These are phyloP conservation scores for Charanyca ferruginea DNA, from an alignment of 2,888 invertebrate genomes.

Conservation along the genomic window DNA sequence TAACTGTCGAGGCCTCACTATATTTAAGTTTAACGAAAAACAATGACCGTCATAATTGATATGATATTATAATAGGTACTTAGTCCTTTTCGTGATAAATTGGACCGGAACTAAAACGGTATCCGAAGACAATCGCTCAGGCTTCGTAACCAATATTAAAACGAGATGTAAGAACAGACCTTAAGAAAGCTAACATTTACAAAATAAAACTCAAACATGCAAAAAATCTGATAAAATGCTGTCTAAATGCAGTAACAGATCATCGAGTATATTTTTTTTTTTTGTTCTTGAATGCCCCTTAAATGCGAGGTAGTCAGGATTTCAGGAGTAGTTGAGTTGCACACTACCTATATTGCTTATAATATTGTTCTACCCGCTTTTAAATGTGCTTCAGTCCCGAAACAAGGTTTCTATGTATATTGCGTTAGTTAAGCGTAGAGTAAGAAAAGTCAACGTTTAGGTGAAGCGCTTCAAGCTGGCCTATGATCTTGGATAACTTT, in stretches of 20 bases:
- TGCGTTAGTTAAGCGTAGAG: constrained; percentile 50
- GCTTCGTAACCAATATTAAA: background rate
- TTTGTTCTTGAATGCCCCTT: too few relatives aligned
- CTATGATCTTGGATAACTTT: constrained; percentile 22
- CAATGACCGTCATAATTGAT: constrained; percentile 23
- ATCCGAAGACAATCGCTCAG: background rate
- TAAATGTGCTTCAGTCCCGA: constrained; percentile 48
- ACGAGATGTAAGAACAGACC: background rate
- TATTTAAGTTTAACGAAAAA: constrained; percentile 21
- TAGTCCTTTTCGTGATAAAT: constrained; percentile 17
- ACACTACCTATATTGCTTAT: constrained; percentile 22
- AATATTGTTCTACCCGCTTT: constrained; percentile 40
- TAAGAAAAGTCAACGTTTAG: constrained; percentile 56
- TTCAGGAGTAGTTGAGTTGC: constrained; percentile 40
- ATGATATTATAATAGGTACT: constrained; percentile 29
- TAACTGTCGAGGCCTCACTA: constrained; percentile 10
- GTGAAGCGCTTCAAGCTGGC: constrained; percentile 48
- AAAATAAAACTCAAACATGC: too few relatives aligned
- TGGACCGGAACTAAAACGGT: background rate
- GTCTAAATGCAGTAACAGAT: too few relatives aligned
- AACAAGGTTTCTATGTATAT: constrained; percentile 57
- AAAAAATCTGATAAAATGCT: constrained; percentile 1
- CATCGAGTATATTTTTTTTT: too few relatives aligned
- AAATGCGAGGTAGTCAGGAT: constrained; percentile 3
- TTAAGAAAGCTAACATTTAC: background rate